These are phyloP conservation scores for Girardinichthys multiradiatus DNA, from an alignment of 2,113 vertebrate species.

Conservation along the genomic window DNA sequence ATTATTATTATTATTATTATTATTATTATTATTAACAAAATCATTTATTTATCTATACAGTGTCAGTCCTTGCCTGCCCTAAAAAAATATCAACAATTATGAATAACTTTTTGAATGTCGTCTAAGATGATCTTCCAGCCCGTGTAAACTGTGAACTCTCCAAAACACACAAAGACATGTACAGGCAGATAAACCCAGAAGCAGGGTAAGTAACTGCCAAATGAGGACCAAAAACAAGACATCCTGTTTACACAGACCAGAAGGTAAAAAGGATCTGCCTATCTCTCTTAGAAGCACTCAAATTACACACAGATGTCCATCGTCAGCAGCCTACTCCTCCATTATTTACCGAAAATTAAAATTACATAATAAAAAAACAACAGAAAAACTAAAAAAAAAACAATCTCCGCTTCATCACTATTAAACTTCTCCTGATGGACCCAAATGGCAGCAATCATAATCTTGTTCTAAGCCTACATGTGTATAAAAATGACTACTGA, in stretches of 20 bases:
- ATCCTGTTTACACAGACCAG: conserved; percentile 50
- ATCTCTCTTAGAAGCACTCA: conserved; percentile 5
- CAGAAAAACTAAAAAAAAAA: conserved; percentile 8
- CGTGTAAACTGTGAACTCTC: not conserved
- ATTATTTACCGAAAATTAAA: conserved; percentile 38
- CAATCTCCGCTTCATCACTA: conserved; percentile 28
- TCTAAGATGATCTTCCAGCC: not conserved
- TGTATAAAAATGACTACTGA: conserved; percentile 54
- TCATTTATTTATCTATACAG: not conserved
- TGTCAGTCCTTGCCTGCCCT: conserved; percentile 16
- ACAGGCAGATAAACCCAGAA: not conserved
- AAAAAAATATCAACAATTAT: conserved; percentile 12
- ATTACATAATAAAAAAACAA: conserved; percentile 1
- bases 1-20: not conserved
- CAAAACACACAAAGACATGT: not conserved
- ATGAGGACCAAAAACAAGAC: conserved; percentile 22
- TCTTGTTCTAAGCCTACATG: conserved; percentile 45
- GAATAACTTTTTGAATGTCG: not conserved
- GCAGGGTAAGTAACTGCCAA: conserved; percentile 12
- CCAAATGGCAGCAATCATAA: conserved; percentile 70
- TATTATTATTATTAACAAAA: too few relatives aligned
- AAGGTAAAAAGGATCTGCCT: conserved; percentile 10
- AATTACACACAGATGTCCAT: conserved; percentile 5
- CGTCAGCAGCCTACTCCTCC: not conserved
- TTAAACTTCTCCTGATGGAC: conserved; percentile 52